These are phyloP conservation scores for Psittacus erithacus DNA, from an alignment of 2,113 vertebrate species.

Conservation along the genomic window DNA sequence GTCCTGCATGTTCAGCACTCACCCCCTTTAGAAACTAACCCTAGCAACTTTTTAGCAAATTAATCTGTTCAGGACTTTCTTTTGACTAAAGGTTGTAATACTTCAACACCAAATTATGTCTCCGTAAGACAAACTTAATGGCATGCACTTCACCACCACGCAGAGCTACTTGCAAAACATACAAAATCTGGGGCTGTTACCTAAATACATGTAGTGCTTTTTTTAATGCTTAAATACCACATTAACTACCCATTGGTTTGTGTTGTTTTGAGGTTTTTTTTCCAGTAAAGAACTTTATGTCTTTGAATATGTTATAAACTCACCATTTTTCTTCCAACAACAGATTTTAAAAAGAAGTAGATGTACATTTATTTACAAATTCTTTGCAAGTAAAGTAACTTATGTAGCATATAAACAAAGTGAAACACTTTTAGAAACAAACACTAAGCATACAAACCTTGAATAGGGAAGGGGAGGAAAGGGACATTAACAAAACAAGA, in stretches of 20 bases:
- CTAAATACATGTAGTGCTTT: not conserved
- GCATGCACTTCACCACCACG: not conserved
- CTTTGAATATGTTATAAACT: not conserved
- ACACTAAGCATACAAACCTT: conserved; percentile 76
- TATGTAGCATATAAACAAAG: conserved; percentile 22
- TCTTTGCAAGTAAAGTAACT: conserved; percentile 1
- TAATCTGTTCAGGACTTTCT: not conserved
- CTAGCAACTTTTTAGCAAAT: not conserved
- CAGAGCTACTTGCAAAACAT: not conserved
- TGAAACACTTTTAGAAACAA: conserved; percentile 24
- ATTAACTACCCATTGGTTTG: not conserved
- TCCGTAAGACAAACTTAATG: not conserved
- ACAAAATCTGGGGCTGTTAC: not conserved
- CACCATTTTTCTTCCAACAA: conserved; percentile 53
- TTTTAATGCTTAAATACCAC: not conserved
- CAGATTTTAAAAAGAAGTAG: conserved; percentile 54
- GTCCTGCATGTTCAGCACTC: not conserved
- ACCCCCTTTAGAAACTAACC: not conserved
- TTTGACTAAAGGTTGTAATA: not conserved
- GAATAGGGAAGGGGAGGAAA: conserved; percentile 47
- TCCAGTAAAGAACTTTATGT: not conserved
- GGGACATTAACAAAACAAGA: conserved; percentile 57
- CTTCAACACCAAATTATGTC: not conserved
- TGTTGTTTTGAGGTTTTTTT: not conserved
- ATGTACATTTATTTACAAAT: not conserved